Evolutionary conservation across 2,888 invertebrate genomes (phyloP), one percentile per base, ranked within the genome.

Genomic region (Caenorhabditis zanzibari): DNA sequence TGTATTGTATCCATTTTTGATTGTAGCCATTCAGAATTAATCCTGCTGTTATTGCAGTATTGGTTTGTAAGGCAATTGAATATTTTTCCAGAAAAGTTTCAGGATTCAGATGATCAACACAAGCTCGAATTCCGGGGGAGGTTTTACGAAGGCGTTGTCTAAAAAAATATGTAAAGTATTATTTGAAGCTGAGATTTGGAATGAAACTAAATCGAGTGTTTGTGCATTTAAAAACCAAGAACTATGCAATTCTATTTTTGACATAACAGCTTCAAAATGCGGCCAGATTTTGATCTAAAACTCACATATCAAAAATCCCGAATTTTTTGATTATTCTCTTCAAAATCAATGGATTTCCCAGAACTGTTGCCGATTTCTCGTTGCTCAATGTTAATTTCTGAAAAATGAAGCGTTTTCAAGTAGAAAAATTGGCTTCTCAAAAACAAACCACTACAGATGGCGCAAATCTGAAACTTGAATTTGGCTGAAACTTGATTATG

Each of bases 381-480:
- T 54, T 54, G 54, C 54, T 54, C 26, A 54, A 26, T 26, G 24
- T 54, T 54, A 26, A 14, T 26, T 54, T 54, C 54, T 54, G 26
- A 24, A 54, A 54, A 26, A 54, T 14, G 2, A n/a, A 19, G 19
- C n/a, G 26, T 12, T 14, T 24, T 54, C 9, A 1, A 2, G 1
- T 54, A 1, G 12, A 24, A 14, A 19, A 22, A 16, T 22, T 19
- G 6, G n/a, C 52, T 52, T n/a, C n/a, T n/a, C n/a, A n/a, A n/a
- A n/a, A n/a, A n/a, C n/a, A n/a, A 12, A 54, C 54, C 54, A 54
- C 54, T 26, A 54, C 3, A 26, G 24, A 24, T 14, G 24, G 24
- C 5, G 54, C 24, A 9, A 54, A 26, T 14, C 24, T 3, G 7
- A 12, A 16, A 3, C 54, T 1, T 12, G 24, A 26, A 22, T 19